Base-by-base conservation (phyloP, 2,888 invertebrate species). In the Drosophila hawaiiensis region DNA sequence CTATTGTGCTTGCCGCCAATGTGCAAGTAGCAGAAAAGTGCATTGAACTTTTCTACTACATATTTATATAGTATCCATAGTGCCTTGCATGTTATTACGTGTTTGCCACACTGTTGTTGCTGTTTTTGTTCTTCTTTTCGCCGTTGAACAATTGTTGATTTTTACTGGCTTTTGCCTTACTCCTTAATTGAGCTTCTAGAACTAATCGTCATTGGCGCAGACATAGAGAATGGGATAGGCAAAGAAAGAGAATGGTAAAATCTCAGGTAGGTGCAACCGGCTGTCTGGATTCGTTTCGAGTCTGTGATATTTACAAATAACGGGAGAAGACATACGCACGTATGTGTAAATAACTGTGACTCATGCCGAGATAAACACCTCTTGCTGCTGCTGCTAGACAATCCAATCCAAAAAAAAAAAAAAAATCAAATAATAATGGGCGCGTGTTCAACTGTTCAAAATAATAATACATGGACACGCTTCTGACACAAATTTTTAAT, bases 91-190 rank as follows among this genome's bases (percentile, higher is more conserved):
- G 78, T 35, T 76, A 69, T 61, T 60, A 61, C 80, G 64, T 41
- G 64, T 59, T 54, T 64, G 70, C 68, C 49, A 62, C 47, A 67
- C 52, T 54, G 54, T 60, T 55, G 54, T 16, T 54, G 10, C 25
- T 35, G 35, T 39, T 55, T 25, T 37, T 37, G 25, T 55, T 37
- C 19, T 56, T 56, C 55, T 28, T 66, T 76, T 66, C 47, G 64
- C 61, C 68, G 75, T 75, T 72, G 69, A 82, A 71, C 69, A 69
- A 66, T 70, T 70, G 80, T 82, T 74, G 76, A 87, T 84, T 82
- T 86, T 86, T 78, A 89, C 86, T 82, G 82, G 68, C 73, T 77
- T 73, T 43, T 69, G 70, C 70, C 67, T 73, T 74, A 64, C 58
- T 67, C 65, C 81, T 78, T 81, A 82, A 81, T 82, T 76, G 76